These are phyloP conservation scores for Hypolimnas misippus DNA, from an alignment of 2,888 invertebrate genomes.

Conservation along the genomic window DNA sequence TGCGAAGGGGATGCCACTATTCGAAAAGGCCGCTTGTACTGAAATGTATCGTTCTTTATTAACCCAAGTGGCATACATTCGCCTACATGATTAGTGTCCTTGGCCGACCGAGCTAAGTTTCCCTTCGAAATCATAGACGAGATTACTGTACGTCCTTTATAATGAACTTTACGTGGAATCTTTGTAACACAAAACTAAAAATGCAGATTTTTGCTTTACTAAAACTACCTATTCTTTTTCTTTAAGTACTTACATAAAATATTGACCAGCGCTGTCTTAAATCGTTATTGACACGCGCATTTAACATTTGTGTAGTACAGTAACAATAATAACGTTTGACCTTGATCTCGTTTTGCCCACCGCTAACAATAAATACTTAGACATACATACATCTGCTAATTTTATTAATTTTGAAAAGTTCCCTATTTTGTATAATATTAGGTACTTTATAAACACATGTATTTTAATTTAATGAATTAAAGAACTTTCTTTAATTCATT, in stretches of 20 bases:
- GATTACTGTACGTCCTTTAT: slow-evolving; percentile 39
- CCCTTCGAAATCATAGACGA: slow-evolving; percentile 31
- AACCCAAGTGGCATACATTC: slow-evolving; percentile 57
- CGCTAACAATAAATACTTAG: slow-evolving; percentile 21
- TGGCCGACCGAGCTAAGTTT: slow-evolving; percentile 53
- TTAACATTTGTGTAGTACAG: slow-evolving; percentile 63
- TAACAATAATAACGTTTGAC: slow-evolving; percentile 67
- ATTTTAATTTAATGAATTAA: not conserved
- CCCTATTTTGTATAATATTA: not conserved
- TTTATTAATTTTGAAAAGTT: slow-evolving; percentile 16
- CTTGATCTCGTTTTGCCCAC: slow-evolving; percentile 67
- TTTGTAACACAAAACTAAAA: not conserved
- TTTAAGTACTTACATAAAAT: not conserved
- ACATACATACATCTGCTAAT: slow-evolving; percentile 16
- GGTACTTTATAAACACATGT: too few relatives aligned
- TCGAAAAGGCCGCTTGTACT: slow-evolving; percentile 55
- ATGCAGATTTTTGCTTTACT: not conserved
- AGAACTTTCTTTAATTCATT: too few relatives aligned
- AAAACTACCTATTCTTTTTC: not conserved
- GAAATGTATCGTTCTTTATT: slow-evolving; percentile 50
- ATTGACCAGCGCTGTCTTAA: slow-evolving; percentile 11
- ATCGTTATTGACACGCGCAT: slow-evolving; percentile 61
- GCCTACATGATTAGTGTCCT: slow-evolving; percentile 61
- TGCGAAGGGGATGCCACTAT: slow-evolving; percentile 48
- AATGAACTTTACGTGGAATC: slow-evolving; percentile 33